Base-by-base conservation (phyloP, 2,797 vertebrate species). In the Erpetoichthys calabaricus region DNA sequence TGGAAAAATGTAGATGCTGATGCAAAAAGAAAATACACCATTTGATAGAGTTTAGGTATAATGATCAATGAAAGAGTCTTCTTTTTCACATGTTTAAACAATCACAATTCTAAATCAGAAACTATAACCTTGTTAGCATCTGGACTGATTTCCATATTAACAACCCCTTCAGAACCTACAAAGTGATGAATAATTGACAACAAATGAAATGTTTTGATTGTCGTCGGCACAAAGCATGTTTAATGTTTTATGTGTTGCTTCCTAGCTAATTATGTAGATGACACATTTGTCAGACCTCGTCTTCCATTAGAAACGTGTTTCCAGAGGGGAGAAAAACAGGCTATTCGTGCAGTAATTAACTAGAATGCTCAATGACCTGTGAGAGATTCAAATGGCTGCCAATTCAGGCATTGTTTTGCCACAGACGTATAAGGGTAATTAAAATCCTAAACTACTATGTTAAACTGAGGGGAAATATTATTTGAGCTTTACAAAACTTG, bases 141-240 rank as follows among this genome's bases (percentile, higher is more conserved):
- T 83, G 78, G 74, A 86, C 89, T 90, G 83, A 95, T 96, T 95
- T 94, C 84, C 91, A 94, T 96, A 90, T 93, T 94, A 94, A 96
- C 86, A 86, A 91, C 86, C 88, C 87, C 88, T 86, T 92, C 88
- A 90, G 88, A 94, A 91, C 87, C 87, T 89, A 94, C 91, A 94
- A 91, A 94, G 86, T 89, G 75, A 90, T 91, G 86, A 92, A 95
- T 93, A 93, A 96, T 92, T 93, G 91, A 94, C 89, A 92, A 93
- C 89, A 94, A 97, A 92, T 96, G 88, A 92, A 94, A 90, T 94
- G 90, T 96, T 94, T 94, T 91, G 91, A 93, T 94, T 92, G 90
- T 91, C 83, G 85, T 87, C 80, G 77, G 84, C 83, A 84, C 83
- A 88, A 84, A 82, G 83, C 87, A 81, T 86, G 87, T 90, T 92